Percentiles rank a stretch among this genome's conserved stretches.
These are phyloP conservation scores for Nibea albiflora DNA, from an alignment of 2,113 vertebrate genomes.

Conservation along the genomic window DNA sequence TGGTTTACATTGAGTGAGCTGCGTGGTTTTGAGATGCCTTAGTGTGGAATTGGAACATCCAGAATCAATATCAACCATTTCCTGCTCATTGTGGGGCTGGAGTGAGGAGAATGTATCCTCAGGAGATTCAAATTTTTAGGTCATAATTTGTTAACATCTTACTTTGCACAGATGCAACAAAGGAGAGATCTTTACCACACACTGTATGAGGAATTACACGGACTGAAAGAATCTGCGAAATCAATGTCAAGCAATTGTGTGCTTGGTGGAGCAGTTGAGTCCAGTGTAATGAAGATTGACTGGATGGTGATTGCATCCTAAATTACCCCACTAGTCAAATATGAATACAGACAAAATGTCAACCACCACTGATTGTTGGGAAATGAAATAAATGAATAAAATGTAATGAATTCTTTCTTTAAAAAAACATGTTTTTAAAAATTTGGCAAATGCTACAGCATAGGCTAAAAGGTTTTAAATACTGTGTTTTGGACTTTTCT, in stretches of 20 bases:
- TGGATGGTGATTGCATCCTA: conserved; percentile 59
- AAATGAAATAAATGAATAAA: conserved; percentile 13
- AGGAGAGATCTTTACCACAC: conserved; percentile 39
- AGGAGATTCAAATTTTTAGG: conserved; percentile 53
- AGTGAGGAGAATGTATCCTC: conserved; percentile 37
- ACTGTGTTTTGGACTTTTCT: conserved; percentile 13
- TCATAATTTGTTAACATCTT: conserved; percentile 66
- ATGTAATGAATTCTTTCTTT: not conserved
- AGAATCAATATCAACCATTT: conserved; percentile 71
- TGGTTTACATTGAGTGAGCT: conserved; percentile 52
- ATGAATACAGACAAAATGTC: conserved; percentile 51
- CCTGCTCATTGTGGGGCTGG: conserved; percentile 50
- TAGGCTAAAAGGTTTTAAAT: not conserved
- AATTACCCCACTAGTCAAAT: conserved; percentile 59
- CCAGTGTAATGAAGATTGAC: conserved; percentile 75
- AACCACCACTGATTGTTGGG: conserved; percentile 22
- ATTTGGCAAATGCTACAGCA: not conserved
- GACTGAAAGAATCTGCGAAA: conserved; percentile 63
- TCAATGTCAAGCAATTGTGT: conserved; percentile 75
- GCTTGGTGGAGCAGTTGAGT: conserved; percentile 64
- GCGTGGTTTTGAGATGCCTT: conserved; percentile 50
- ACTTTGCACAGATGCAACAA: conserved; percentile 28
- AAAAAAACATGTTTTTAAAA: conserved; percentile 11
- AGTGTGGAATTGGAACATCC: conserved; percentile 48
- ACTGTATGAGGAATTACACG: conserved; percentile 59